Conservation (phyloP, 1,140 invertebrate species). For the Achatina immaculata region DNA sequence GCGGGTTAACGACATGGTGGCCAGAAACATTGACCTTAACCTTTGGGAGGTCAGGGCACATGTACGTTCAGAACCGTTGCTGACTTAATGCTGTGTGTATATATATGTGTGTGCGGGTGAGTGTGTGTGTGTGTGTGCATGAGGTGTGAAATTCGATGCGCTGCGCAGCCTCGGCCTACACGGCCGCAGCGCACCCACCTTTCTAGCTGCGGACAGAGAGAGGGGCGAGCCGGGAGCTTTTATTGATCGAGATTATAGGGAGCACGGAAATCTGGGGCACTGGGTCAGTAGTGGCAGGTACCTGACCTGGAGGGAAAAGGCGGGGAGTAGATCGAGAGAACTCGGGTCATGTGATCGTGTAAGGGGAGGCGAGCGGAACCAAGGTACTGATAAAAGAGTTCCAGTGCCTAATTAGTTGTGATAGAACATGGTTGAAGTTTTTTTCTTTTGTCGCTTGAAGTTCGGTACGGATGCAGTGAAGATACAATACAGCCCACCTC, state of each 20-base stretch:
- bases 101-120: neutral
- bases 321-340: neutral
- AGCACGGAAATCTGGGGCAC: conserved; percentile 20
- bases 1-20: too few relatives aligned
- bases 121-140: neutral
- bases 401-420: neutral
- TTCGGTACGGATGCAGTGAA: too few relatives aligned
- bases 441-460: too few relatives aligned
- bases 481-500: too few relatives aligned
- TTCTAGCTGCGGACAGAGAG: too few relatives aligned
- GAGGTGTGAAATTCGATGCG: neutral
- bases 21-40: too few relatives aligned
- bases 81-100: too few relatives aligned
- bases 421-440: neutral
- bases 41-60: too few relatives aligned
- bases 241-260: conserved; percentile 28
- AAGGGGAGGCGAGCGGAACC: conserved; percentile 11
- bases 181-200: too few relatives aligned
- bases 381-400: neutral
- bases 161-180: neutral
- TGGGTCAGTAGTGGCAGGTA: conserved; percentile 28
- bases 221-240: neutral
- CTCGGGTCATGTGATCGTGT: neutral
- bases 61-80: too few relatives aligned
- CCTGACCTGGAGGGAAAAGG: neutral